Evolutionary conservation across 2,113 vertebrate genomes (phyloP).

Genomic region (Cyprinodon brontotheroides): DNA sequence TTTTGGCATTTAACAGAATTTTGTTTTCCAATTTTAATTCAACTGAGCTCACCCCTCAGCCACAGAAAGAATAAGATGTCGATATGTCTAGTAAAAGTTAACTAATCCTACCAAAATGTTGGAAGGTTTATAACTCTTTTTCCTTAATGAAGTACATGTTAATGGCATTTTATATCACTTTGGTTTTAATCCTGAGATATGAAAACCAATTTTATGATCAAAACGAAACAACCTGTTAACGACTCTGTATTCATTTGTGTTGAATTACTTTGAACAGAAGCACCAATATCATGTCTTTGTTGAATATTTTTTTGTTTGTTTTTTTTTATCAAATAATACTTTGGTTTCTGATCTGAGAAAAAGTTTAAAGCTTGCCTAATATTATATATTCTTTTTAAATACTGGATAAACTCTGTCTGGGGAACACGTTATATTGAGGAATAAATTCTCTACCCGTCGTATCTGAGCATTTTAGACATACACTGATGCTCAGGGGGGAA

Average conservation of each 20-base stretch:
- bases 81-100: no score
- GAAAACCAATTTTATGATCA: not conserved
- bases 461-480: conserved; percentile 15
- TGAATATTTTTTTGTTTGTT: not conserved
- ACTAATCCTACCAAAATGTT: no score
- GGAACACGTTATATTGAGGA: conserved; percentile 8
- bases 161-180: not conserved
- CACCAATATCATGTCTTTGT: not conserved
- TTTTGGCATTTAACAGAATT: no score
- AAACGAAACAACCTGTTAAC: not conserved
- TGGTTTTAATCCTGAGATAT: not conserved
- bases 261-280: not conserved
- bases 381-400: not conserved
- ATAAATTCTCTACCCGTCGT: not conserved
- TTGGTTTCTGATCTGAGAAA: not conserved
- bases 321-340: not conserved
- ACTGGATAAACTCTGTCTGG: not conserved
- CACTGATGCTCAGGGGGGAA: conserved; percentile 3
- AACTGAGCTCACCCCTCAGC: no score
- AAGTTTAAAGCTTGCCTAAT: not conserved
- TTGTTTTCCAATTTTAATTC: no score
- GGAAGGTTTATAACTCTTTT: no score
- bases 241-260: not conserved
- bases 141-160: not conserved
- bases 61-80: no score